These are phyloP conservation scores for Scortum barcoo DNA, from an alignment of 2,113 vertebrate species.

Conservation along the genomic window DNA sequence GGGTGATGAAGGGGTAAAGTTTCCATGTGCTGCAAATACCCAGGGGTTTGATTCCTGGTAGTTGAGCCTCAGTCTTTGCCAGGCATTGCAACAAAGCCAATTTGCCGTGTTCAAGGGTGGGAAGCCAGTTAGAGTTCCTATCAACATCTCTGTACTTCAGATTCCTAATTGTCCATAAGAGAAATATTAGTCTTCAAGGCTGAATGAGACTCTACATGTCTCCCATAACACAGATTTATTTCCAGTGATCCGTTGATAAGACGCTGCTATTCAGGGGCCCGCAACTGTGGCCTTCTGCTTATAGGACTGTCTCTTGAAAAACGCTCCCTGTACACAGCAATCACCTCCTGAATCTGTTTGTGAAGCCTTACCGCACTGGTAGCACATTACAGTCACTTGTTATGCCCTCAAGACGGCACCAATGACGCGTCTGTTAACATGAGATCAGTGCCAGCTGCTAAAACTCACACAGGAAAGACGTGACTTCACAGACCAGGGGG, in stretches of 20 bases:
- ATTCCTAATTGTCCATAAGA: not conserved
- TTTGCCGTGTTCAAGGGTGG: not conserved
- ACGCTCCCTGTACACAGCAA: not conserved
- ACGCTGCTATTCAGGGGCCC: not conserved
- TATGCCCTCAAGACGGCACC: constrained; percentile 17
- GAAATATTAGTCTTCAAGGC: not conserved
- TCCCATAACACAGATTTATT: not conserved
- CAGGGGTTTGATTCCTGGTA: not conserved
- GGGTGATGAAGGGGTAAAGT: not conserved
- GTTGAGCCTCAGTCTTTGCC: not conserved
- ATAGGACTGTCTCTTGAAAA: not conserved
- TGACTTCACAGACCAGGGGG: constrained; percentile 3
- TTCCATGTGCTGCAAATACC: not conserved
- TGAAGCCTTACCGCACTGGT: not conserved
- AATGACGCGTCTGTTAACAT: constrained; percentile 24
- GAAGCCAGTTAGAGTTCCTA: not conserved
- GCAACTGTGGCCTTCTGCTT: not conserved
- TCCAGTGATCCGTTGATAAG: constrained; percentile 1
- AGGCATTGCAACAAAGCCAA: not conserved
- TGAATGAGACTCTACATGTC: not conserved
- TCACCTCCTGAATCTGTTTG: not conserved
- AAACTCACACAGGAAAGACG: constrained; percentile 53
- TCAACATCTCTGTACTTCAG: not conserved
- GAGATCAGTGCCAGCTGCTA: constrained; percentile 20
- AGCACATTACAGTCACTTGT: constrained; percentile 13